phyloP scores from a whole-genome alignment of 2,113 vertebrate genomes.

The Calidris pygmaea region DNA sequence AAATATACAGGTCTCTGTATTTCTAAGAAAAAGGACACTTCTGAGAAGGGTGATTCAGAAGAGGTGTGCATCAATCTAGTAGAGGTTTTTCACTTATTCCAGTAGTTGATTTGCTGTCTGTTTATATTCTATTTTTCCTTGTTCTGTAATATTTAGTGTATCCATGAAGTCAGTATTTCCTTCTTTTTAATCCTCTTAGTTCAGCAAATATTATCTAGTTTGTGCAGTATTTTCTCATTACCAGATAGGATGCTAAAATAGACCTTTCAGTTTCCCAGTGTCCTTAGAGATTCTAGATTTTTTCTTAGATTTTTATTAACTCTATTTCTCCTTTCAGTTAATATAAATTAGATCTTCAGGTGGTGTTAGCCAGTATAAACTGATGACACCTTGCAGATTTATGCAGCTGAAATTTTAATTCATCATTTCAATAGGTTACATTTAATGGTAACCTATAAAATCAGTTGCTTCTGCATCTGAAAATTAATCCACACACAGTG shows the following conservation, averaged over 20 bases:
- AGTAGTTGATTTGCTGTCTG: neutral
- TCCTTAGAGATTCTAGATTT: neutral
- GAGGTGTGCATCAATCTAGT: neutral
- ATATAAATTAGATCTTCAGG: neutral
- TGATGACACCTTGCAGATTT: slow-evolving; percentile 1
- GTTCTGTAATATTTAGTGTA: neutral
- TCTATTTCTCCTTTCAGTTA: neutral
- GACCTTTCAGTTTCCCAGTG: neutral
- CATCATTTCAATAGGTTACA: neutral
- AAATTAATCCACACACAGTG: neutral
- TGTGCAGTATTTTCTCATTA: slow-evolving; percentile 1
- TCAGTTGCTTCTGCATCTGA: neutral
- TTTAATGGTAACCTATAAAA: neutral
- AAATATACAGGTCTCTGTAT: neutral
- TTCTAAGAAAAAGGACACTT: neutral
- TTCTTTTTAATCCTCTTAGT: slow-evolving; percentile 2
- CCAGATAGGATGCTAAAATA: neutral
- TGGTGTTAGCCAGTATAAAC: neutral
- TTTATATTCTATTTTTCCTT: neutral
- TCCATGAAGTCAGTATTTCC: neutral
- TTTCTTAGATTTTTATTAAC: slow-evolving; percentile 24
- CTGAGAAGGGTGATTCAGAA: neutral
- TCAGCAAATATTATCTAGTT: neutral
- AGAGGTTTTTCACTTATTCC: neutral
- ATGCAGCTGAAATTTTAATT: neutral